Conservation (phyloP, 2,113 vertebrate genomes). For the Tetraodon nigroviridis region DNA sequence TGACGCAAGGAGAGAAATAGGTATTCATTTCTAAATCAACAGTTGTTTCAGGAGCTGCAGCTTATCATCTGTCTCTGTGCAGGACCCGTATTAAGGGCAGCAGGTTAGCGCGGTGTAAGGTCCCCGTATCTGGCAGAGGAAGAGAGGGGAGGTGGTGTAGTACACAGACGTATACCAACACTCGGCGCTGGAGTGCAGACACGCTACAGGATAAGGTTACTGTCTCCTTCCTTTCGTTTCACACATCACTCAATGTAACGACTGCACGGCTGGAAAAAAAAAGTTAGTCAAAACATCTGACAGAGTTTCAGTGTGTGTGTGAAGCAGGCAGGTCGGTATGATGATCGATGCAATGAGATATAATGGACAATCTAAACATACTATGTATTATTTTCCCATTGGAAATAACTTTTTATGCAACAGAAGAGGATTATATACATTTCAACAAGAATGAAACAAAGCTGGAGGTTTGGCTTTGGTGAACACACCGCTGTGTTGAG, state of each 20-base stretch:
- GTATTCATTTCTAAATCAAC: slow-evolving; percentile 41
- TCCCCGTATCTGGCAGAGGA: slow-evolving; percentile 54
- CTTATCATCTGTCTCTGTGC: slow-evolving; percentile 33
- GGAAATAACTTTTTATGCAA: not conserved
- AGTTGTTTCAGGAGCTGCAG: slow-evolving; percentile 15
- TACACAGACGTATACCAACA: slow-evolving; percentile 46
- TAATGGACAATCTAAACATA: slow-evolving; percentile 2
- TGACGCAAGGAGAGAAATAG: slow-evolving; percentile 16
- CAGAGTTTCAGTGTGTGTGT: slow-evolving; percentile 11
- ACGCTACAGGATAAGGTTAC: slow-evolving; percentile 47
- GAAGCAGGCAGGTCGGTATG: slow-evolving; percentile 4
- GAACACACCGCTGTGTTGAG: not conserved
- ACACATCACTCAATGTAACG: slow-evolving; percentile 42
- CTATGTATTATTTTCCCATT: not conserved
- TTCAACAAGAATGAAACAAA: too few species aligned
- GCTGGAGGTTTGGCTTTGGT: not conserved
- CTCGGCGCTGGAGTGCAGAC: slow-evolving; percentile 39
- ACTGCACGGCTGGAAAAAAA: slow-evolving; percentile 19
- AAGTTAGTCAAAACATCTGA: slow-evolving; percentile 29
- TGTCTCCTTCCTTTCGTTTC: slow-evolving; percentile 36
- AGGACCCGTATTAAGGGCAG: slow-evolving; percentile 18
- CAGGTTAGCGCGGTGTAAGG: slow-evolving; percentile 36
- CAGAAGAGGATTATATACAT: not conserved
- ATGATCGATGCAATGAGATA: slow-evolving; percentile 8
- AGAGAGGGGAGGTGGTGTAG: slow-evolving; percentile 46